Evolutionary conservation across 2,797 vertebrate species (phyloP), one percentile per base, ranked within the genome.

Genomic region (Crypturellus tataupa): DNA sequence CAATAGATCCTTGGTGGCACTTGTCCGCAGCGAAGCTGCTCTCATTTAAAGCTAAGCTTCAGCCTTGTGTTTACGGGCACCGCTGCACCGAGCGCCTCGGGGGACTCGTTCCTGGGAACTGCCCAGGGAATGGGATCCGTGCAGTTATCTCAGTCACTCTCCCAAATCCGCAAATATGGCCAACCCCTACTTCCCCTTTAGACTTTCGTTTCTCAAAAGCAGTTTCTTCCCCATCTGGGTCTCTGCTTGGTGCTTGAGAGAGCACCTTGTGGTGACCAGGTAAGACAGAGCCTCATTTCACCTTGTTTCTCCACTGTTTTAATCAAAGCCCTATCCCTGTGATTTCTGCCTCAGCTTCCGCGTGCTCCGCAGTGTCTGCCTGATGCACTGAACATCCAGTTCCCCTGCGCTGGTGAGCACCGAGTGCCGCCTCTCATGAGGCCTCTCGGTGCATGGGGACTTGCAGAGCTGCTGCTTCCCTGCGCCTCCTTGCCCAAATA

Each of bases 291-390:
- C 92, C 80, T 35, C 47, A 55, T 63, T 49, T 91, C 60, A 63
- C 58, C 80, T 85, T 3, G 0, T 91, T 91, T 91, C 82, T 71
- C 64, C 11, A 12, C 47, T 33, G 7, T 86, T 86, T 91, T 80
- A 76, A 73, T 40, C 56, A 69, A 73, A 70, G 53, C 53, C 71
- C 71, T 62, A 58, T 60, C 20, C 53, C 67, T 83, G 19, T 80
- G 67, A 21, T 91, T 93, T 86, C 60, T 93, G 89, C 51, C 47
- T 84, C 89, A 92, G 60, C 63, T 92, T 93, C 80, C 90, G 39
- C 35, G 78, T 88, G 51, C 10, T 73, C 29, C 53, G 53, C 77
- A 68, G 39, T 19, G 17, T 47, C 37, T 76, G 55, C 70, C 72
- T 87, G 70, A 51, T 79, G 51, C 70, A 64, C 84, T 60, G 58